Evolutionary conservation across 2,113 vertebrate species (phyloP).

Genomic region (Albula glossodonta): DNA sequence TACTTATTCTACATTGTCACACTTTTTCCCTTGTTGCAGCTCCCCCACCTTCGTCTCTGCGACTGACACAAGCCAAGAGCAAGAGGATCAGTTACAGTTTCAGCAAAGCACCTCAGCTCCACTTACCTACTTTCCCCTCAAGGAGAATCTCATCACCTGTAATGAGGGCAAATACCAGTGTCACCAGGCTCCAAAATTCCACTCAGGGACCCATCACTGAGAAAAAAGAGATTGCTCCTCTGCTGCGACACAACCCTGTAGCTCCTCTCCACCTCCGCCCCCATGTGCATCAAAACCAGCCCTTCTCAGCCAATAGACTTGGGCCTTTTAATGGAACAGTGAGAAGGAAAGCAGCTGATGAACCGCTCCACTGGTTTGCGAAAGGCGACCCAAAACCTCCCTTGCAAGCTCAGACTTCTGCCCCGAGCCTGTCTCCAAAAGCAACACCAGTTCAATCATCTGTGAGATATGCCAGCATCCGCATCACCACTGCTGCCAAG

Average conservation of each 20-base stretch:
- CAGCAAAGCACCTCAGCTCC: constrained; percentile 51
- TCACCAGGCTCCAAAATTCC: not conserved
- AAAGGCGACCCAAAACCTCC: not conserved
- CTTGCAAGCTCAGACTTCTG: not conserved
- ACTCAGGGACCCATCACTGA: not conserved
- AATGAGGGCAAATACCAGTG: not conserved
- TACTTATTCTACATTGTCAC: not conserved
- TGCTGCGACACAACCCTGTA: not conserved
- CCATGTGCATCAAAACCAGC: not conserved
- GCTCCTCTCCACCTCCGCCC: not conserved
- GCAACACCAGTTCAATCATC: not conserved
- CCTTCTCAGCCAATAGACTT: not conserved
- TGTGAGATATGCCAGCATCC: not conserved
- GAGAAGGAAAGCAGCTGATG: not conserved
- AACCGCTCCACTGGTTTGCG: not conserved
- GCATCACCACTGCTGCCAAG: not conserved
- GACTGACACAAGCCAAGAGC: constrained; percentile 43
- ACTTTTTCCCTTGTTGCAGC: constrained; percentile 43
- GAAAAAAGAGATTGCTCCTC: not conserved
- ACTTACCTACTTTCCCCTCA: constrained; percentile 54
- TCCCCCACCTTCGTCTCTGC: constrained; percentile 45
- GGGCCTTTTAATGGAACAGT: not conserved
- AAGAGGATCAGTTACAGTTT: not conserved
- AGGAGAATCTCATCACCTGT: constrained; percentile 33
- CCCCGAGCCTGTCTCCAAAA: not conserved